Conservation (phyloP, 2,888 invertebrate species). For the Limnephilus lunatus region DNA sequence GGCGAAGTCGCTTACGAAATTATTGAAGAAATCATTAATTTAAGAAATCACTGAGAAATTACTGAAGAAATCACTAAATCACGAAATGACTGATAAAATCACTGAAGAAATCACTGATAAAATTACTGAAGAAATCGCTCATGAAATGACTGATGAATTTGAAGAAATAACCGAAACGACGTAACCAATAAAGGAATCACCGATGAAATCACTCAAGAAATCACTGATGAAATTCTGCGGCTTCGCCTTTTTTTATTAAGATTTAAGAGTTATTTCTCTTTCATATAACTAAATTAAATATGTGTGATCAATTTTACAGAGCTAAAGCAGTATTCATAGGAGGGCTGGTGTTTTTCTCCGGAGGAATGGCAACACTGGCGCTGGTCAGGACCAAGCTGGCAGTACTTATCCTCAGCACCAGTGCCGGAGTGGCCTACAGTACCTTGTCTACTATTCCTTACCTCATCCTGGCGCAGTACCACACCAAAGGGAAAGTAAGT, state of each 20-base stretch:
- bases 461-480: conserved; percentile 72
- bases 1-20: too few relatives aligned
- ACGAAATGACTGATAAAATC: too few relatives aligned
- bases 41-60: too few relatives aligned
- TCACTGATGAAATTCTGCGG: neutral
- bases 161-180: too few relatives aligned
- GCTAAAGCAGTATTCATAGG: conserved; percentile 70
- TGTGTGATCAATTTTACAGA: conserved; percentile 66
- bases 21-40: too few relatives aligned
- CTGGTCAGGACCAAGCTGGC: conserved; percentile 68
- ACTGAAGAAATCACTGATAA: too few relatives aligned
- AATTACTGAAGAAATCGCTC: too few relatives aligned
- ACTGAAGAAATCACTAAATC: too few relatives aligned
- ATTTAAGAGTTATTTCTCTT: neutral
- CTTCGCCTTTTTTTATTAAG: neutral
- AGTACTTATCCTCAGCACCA: conserved; percentile 71
- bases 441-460: conserved; percentile 73
- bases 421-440: conserved; percentile 72
- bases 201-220: too few relatives aligned
- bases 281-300: neutral
- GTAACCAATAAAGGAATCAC: too few relatives aligned
- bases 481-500: conserved; percentile 72
- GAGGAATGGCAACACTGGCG: conserved; percentile 72
- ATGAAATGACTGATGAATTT: too few relatives aligned
- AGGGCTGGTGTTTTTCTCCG: conserved; percentile 70